phyloP scores from a whole-genome alignment of 2,888 invertebrate species.

The Corythucha ciliata region DNA sequence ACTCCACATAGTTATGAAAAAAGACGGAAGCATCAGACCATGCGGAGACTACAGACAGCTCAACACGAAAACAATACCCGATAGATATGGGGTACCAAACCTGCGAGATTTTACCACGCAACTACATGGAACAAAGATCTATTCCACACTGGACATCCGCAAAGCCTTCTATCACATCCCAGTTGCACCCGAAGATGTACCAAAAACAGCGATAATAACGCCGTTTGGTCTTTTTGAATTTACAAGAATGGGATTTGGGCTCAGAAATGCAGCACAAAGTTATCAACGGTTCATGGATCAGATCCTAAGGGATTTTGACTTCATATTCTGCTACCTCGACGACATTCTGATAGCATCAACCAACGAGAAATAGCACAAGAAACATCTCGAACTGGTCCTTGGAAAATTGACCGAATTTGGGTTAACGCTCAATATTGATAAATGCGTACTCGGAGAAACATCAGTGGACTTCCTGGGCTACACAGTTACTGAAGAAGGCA shows the following conservation, averaged over 20 bases:
- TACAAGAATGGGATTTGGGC: conserved; percentile 14
- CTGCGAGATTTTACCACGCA: conserved; percentile 36
- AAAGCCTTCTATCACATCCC: conserved; percentile 20
- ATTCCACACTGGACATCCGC: conserved; percentile 22
- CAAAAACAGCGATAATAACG: conserved; percentile 18
- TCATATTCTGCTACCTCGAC: conserved; percentile 37
- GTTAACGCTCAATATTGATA: conserved; percentile 33
- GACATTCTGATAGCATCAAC: conserved; percentile 37
- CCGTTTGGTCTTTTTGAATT: conserved; percentile 13
- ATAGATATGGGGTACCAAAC: conserved; percentile 39
- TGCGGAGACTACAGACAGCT: conserved; percentile 41
- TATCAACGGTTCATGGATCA: conserved; percentile 36
- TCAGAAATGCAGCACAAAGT: conserved; percentile 33
- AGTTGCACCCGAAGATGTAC: conserved; percentile 1
- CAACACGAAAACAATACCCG: conserved; percentile 39
- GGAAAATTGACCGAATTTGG: conserved; percentile 28
- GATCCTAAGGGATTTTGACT: conserved; percentile 28
- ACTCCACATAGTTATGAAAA: conserved; percentile 36
- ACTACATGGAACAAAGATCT: conserved; percentile 30
- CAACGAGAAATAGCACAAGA: conserved; percentile 24
- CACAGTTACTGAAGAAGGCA: conserved; percentile 21
- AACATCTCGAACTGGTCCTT: conserved; percentile 29
- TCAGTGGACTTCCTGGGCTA: conserved; percentile 24
- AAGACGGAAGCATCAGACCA: conserved; percentile 35
- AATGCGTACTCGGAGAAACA: conserved; percentile 26